Conservation (phyloP, 2,888 invertebrate genomes). For the Synanthedon tipuliformis region DNA sequence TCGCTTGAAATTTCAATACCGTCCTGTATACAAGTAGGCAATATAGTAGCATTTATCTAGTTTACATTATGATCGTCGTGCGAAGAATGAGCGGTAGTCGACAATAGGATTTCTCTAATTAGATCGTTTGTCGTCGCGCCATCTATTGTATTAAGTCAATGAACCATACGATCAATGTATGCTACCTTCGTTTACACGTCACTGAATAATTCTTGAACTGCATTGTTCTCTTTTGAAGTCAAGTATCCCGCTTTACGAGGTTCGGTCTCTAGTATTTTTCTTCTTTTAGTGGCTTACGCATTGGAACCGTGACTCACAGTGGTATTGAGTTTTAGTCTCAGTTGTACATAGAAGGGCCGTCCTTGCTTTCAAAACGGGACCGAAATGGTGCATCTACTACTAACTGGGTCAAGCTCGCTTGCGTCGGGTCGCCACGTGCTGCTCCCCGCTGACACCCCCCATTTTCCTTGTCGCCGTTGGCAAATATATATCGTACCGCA, state of each 20-base stretch:
- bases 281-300: too few relatives aligned
- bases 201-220: conserved; percentile 9
- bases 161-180: conserved; percentile 17
- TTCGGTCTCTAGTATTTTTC: too few relatives aligned
- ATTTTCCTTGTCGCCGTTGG: conserved; percentile 8
- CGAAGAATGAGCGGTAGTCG: not conserved
- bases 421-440: conserved; percentile 55
- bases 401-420: conserved; percentile 65
- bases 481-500: conserved; percentile 17
- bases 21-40: not conserved
- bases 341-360: conserved; percentile 32
- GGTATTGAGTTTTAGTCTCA: too few relatives aligned
- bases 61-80: not conserved
- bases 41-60: not conserved
- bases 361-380: conserved; percentile 50
- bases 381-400: conserved; percentile 60
- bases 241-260: too few relatives aligned
- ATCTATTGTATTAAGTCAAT: conserved; percentile 27
- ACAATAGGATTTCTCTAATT: not conserved
- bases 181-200: conserved; percentile 12
- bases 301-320: too few relatives aligned
- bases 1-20: not conserved
- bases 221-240: conserved; percentile 4
- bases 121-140: not conserved
- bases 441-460: conserved; percentile 14